Evolutionary conservation across 2,113 vertebrate genomes (phyloP).

Genomic region (Rhombomys opimus): DNA sequence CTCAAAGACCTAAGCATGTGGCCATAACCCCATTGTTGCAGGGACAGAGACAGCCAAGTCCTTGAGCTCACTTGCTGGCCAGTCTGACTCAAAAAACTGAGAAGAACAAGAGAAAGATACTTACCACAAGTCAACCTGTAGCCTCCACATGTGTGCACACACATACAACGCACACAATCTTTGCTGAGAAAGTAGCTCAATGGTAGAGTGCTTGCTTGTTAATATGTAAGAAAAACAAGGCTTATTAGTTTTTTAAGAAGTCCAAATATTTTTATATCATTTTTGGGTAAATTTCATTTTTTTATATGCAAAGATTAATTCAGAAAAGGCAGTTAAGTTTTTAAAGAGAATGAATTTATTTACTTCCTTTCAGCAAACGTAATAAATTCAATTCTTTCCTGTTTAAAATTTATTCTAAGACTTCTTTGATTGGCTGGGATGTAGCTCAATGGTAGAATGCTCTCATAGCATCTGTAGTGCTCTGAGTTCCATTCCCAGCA

Average conservation of each 20-base stretch:
- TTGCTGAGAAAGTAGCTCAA: not conserved
- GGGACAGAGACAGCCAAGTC: not conserved
- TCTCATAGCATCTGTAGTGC: not conserved
- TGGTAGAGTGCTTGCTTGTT: not conserved
- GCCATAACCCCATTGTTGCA: not conserved
- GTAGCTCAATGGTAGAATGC: not conserved
- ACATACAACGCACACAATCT: not conserved
- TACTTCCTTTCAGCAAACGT: constrained; percentile 54
- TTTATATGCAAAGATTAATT: constrained; percentile 35
- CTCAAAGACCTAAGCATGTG: not conserved
- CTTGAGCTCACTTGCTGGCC: not conserved
- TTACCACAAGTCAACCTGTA: not conserved
- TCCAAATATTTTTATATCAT: constrained; percentile 12
- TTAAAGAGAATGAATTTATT: constrained; percentile 29
- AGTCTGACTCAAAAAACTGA: not conserved
- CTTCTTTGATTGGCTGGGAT: not conserved
- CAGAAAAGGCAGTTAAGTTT: constrained; percentile 39
- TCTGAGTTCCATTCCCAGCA: not conserved
- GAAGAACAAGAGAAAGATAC: not conserved
- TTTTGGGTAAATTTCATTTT: constrained; percentile 10
- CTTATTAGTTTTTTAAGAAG: not conserved
- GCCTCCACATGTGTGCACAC: not conserved
- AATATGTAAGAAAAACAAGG: not conserved
- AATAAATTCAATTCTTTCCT: constrained; percentile 3
- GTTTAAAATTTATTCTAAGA: constrained; percentile 27